These are phyloP conservation scores for Drosophila nasuta DNA, from an alignment of 1,140 invertebrate species.

Conservation along the genomic window DNA sequence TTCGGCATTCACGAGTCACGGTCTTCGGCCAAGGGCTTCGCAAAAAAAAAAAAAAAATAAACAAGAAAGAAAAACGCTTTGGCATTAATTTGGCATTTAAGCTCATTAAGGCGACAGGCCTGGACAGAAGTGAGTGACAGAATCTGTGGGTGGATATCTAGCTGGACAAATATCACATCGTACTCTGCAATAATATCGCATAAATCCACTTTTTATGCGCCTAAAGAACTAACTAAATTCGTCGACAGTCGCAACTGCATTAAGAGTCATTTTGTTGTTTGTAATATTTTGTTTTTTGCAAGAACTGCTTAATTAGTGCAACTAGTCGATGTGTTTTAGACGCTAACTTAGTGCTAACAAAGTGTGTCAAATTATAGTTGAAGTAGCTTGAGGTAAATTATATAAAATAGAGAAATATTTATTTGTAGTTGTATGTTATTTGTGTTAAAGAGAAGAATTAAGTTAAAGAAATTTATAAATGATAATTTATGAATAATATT, in stretches of 20 bases:
- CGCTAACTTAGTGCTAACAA: no score
- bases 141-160: conserved; percentile 60
- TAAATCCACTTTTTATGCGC: neutral
- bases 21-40: conserved; percentile 38
- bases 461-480: no score
- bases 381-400: no score
- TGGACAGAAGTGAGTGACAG: conserved; percentile 58
- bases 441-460: no score
- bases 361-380: no score
- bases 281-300: neutral
- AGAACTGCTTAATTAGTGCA: conserved; percentile 2
- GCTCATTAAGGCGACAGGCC: conserved; percentile 68
- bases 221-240: neutral
- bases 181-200: neutral
- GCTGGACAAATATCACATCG: conserved; percentile 18
- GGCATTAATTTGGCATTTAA: conserved; percentile 74
- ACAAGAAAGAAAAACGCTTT: conserved; percentile 10
- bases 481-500: no score
- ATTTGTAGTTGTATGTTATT: no score
- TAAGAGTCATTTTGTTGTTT: neutral
- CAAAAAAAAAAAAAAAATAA: neutral
- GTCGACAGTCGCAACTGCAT: conserved; percentile 26
- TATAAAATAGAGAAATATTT: no score
- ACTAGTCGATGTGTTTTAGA: neutral
- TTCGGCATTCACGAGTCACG: conserved; percentile 35